Percentiles rank a stretch among this genome's conserved stretches.
Evolutionary conservation across 2,888 invertebrate genomes (phyloP).

Genomic region (Caenorhabditis parvicauda): DNA sequence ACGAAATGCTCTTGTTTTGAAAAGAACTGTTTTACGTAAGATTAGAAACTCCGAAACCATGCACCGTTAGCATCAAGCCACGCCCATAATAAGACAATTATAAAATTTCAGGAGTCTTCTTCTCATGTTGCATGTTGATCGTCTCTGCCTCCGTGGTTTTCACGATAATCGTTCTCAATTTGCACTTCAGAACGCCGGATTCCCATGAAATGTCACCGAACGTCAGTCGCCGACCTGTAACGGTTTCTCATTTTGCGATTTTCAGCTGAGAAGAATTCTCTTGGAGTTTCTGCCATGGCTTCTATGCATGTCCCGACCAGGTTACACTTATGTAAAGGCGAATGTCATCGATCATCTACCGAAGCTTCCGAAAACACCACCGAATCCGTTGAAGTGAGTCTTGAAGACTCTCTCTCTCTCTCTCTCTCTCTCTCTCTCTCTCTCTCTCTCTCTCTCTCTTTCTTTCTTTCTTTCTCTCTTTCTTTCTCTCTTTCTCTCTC

Average conservation of each 20-base stretch:
- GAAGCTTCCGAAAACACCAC: slow-evolving; percentile 24
- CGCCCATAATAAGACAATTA: background rate
- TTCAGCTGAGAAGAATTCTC: slow-evolving; percentile 37
- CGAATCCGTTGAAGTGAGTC: slow-evolving; percentile 20
- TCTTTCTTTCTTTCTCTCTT: background rate
- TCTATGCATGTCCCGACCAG: slow-evolving; percentile 54
- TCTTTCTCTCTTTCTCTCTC: background rate
- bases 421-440: background rate
- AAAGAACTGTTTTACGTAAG: slow-evolving; percentile 2
- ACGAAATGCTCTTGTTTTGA: background rate
- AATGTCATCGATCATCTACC: slow-evolving; percentile 25
- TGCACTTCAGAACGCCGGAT: slow-evolving; percentile 53
- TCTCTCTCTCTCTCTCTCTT: background rate
- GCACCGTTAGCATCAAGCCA: no score
- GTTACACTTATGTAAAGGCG: slow-evolving; percentile 39
- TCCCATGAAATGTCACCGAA: slow-evolving; percentile 53
- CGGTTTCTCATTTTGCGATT: background rate
- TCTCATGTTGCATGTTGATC: slow-evolving; percentile 59
- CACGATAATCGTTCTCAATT: slow-evolving; percentile 57
- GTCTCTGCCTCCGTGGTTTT: slow-evolving; percentile 57
- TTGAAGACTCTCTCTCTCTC: background rate
- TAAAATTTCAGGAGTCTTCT: slow-evolving; percentile 47
- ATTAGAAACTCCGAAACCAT: no score
- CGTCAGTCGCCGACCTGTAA: background rate
- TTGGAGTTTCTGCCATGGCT: slow-evolving; percentile 58